phyloP scores from a whole-genome alignment of 2,888 invertebrate genomes.

The Erebia epiphron region DNA sequence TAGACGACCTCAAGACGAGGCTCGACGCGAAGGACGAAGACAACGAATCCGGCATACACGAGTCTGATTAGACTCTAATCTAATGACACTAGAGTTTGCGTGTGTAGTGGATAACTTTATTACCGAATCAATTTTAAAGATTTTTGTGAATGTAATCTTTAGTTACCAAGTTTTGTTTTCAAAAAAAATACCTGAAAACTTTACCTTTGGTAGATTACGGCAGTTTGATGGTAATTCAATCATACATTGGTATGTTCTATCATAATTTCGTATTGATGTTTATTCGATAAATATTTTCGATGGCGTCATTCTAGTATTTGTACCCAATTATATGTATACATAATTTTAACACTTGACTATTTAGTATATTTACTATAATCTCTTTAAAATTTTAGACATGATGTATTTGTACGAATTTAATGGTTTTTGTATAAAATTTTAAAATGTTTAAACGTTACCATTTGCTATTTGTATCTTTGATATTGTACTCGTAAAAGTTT shows the following conservation, averaged over 20 bases:
- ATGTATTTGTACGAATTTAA: not conserved
- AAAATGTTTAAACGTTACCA: not conserved
- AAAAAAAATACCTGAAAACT: too few relatives aligned
- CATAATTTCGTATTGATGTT: too few relatives aligned
- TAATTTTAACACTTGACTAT: not conserved
- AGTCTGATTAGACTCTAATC: constrained; percentile 60
- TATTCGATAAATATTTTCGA: not conserved
- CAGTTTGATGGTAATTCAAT: too few relatives aligned
- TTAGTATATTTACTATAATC: not conserved
- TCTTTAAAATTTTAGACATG: not conserved
- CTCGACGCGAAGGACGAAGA: constrained; percentile 76
- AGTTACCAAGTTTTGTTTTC: too few relatives aligned
- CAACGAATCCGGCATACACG: constrained; percentile 77
- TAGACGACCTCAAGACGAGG: constrained; percentile 72
- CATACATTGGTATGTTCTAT: too few relatives aligned
- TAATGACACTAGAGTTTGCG: too few relatives aligned
- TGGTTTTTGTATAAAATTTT: not conserved
- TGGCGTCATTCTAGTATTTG: not conserved
- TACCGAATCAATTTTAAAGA: too few relatives aligned
- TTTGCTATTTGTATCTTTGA: not conserved
- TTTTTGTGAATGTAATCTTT: too few relatives aligned
- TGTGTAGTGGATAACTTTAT: too few relatives aligned
- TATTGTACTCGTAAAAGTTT: not conserved
- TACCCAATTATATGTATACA: not conserved
- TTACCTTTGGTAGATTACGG: too few relatives aligned